Evolutionary conservation across 1,140 invertebrate species (phyloP).

Genomic region (Geopemphigus sp.): DNA sequence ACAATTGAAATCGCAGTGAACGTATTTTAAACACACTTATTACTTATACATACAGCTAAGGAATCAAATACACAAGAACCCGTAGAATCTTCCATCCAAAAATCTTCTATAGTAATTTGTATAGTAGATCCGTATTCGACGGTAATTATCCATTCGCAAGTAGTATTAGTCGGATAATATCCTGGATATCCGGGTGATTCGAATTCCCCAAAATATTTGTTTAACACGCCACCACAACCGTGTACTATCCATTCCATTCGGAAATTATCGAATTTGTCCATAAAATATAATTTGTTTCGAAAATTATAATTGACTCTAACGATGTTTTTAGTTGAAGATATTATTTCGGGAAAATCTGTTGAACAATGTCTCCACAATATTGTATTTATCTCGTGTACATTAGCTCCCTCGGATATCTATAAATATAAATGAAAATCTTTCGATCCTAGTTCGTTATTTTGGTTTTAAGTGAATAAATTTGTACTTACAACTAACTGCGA

Average conservation of each 20-base stretch:
- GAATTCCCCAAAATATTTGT: slow-evolving; percentile 56
- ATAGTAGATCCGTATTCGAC: slow-evolving; percentile 63
- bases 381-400: background rate
- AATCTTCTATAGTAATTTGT: slow-evolving; percentile 6
- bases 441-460: background rate
- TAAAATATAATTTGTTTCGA: background rate
- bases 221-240: slow-evolving; percentile 58
- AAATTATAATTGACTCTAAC: background rate
- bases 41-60: slow-evolving; percentile 7
- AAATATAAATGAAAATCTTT: background rate
- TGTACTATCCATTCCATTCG: slow-evolving; percentile 34
- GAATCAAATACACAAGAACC: background rate
- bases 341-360: background rate
- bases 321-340: slow-evolving; percentile 18
- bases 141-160: slow-evolving; percentile 76
- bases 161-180: slow-evolving; percentile 61
- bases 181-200: slow-evolving; percentile 74
- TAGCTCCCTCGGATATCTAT: slow-evolving; percentile 12
- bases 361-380: slow-evolving; percentile 10
- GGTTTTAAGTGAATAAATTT: background rate
- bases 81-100: slow-evolving; percentile 1
- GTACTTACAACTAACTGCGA: background rate
- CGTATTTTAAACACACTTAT: too few relatives aligned
- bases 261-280: background rate
- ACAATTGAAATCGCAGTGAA: background rate